phyloP scores from a whole-genome alignment of 2,797 vertebrate species.

The Dicrostonyx torquatus region DNA sequence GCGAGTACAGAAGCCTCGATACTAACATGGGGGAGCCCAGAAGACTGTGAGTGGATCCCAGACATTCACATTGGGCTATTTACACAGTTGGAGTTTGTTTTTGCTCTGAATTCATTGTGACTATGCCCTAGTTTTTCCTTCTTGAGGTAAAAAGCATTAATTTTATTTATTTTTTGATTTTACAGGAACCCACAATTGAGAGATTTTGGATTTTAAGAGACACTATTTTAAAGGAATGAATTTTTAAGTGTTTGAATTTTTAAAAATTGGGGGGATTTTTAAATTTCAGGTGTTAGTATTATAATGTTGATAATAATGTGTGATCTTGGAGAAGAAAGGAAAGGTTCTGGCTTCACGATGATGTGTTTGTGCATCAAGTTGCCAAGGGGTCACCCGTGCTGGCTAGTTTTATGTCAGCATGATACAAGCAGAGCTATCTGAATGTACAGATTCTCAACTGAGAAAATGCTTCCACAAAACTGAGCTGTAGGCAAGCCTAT shows the following conservation, averaged over 20 bases:
- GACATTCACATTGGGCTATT: not conserved
- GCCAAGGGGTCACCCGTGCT: not conserved
- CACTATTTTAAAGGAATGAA: not conserved
- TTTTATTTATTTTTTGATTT: not conserved
- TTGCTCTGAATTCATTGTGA: not conserved
- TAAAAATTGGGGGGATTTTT: not conserved
- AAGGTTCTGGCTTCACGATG: not conserved
- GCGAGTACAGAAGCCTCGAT: too few relatives aligned
- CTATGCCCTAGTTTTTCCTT: not conserved
- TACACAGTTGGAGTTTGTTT: not conserved
- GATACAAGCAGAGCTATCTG: not conserved
- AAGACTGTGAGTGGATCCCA: not conserved
- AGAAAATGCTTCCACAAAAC: not conserved
- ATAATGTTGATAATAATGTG: not conserved
- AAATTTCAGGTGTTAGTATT: not conserved
- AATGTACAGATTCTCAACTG: not conserved
- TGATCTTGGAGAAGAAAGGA: not conserved
- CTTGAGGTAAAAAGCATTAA: not conserved
- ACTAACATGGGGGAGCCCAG: not conserved
- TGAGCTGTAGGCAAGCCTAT: not conserved
- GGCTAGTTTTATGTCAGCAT: not conserved
- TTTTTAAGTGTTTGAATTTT: not conserved
- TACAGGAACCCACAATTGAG: not conserved
- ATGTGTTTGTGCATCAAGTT: not conserved
- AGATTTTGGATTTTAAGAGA: not conserved